Evolutionary conservation across 2,113 vertebrate genomes (phyloP).

Genomic region (Petaurus breviceps): DNA sequence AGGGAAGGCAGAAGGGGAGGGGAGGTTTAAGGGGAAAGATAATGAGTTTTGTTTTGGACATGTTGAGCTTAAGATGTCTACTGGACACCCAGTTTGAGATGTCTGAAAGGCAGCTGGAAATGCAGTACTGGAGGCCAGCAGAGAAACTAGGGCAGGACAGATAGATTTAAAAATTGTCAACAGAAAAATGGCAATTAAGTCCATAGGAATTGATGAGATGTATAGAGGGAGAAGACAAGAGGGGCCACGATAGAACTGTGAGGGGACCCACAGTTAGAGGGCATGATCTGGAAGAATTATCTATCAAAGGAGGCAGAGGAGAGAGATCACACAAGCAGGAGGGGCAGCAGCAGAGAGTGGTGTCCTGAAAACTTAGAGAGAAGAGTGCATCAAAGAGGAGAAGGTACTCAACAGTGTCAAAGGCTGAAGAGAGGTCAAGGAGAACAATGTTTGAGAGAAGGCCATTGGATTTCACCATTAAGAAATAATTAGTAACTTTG

Average conservation of each 20-base stretch:
- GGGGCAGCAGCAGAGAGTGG: background rate
- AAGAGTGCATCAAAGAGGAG: background rate
- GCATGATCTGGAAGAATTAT: background rate
- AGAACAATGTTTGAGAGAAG: background rate
- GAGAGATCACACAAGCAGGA: background rate
- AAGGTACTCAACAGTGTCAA: background rate
- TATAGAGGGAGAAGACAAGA: background rate
- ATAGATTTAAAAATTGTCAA: background rate
- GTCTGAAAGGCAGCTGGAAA: background rate
- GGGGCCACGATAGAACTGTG: background rate
- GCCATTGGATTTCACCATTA: background rate
- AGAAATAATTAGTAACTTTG: background rate
- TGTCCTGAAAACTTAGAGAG: background rate
- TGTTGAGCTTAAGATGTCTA: background rate
- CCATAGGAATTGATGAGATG: background rate
- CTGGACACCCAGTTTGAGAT: background rate
- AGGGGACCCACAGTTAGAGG: background rate
- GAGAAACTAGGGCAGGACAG: background rate
- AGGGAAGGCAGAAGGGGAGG: background rate
- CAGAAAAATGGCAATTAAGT: background rate
- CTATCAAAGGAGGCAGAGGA: background rate
- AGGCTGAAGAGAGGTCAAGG: background rate
- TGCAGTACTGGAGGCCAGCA: background rate
- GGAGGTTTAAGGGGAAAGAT: background rate
- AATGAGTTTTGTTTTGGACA: background rate